Evolutionary conservation across 2,888 invertebrate genomes (phyloP).

Genomic region (Rhagium mordax): DNA sequence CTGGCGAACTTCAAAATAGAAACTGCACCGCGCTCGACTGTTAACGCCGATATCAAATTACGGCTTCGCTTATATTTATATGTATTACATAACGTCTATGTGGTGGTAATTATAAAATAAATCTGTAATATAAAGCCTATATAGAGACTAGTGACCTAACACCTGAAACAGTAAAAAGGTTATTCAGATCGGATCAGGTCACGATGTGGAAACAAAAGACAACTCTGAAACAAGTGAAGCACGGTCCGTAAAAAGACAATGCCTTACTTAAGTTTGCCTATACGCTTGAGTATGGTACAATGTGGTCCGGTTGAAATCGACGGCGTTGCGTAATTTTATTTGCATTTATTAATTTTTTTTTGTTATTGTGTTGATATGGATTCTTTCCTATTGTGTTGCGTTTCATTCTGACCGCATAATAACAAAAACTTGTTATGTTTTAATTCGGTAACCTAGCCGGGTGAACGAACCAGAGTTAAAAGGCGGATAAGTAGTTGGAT

Average conservation of each 20-base stretch:
- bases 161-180: constrained; percentile 37
- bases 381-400: no score
- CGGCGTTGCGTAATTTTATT: background rate
- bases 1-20: background rate
- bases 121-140: constrained; percentile 21
- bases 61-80: background rate
- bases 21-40: background rate
- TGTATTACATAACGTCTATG: background rate
- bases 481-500: no score
- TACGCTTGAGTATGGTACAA: background rate
- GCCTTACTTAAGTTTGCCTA: constrained; percentile 25
- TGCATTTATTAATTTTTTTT: no score
- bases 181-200: constrained; percentile 35
- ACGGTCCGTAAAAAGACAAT: constrained; percentile 27
- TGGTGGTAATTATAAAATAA: constrained; percentile 15
- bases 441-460: no score
- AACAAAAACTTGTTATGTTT: no score
- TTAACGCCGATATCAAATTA: background rate
- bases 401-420: no score
- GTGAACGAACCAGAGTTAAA: no score
- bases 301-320: constrained; percentile 10
- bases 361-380: no score
- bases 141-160: constrained; percentile 32
- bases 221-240: constrained; percentile 33
- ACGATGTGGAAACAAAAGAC: constrained; percentile 36